Conservation (phyloP, 2,888 invertebrate genomes). For the Agrypnus murinus region DNA sequence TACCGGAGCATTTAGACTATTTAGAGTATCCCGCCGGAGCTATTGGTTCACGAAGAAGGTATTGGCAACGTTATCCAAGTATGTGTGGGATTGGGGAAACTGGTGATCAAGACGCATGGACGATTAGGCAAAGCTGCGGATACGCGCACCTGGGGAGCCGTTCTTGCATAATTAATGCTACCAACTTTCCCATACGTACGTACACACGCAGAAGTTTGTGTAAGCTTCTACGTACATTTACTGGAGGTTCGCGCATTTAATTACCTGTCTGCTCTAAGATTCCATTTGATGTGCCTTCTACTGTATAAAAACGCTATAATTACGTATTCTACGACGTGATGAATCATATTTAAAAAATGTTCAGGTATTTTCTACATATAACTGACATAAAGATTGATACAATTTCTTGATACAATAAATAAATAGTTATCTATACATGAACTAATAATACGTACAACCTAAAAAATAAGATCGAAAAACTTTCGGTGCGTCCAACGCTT, state of each 20-base stretch:
- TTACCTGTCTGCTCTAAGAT: conserved; percentile 40
- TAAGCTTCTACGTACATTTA: conserved; percentile 36
- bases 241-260: conserved; percentile 39
- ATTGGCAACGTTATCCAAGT: conserved; percentile 52
- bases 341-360: too few relatives aligned
- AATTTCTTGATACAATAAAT: too few relatives aligned
- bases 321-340: too few relatives aligned
- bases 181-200: conserved; percentile 50
- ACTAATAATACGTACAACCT: too few relatives aligned
- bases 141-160: conserved; percentile 64
- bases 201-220: conserved; percentile 34
- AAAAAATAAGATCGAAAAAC: too few relatives aligned
- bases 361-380: too few relatives aligned
- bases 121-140: conserved; percentile 65
- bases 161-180: conserved; percentile 63
- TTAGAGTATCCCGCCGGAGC: conserved; percentile 60
- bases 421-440: too few relatives aligned
- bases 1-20: conserved; percentile 58
- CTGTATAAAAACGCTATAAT: neutral
- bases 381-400: too few relatives aligned
- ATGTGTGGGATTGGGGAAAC: conserved; percentile 49
- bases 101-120: conserved; percentile 62
- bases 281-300: conserved; percentile 29
- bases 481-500: too few relatives aligned
- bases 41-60: conserved; percentile 53